Evolutionary conservation across 2,797 vertebrate genomes (phyloP).

Genomic region (Darevskia nairensis): DNA sequence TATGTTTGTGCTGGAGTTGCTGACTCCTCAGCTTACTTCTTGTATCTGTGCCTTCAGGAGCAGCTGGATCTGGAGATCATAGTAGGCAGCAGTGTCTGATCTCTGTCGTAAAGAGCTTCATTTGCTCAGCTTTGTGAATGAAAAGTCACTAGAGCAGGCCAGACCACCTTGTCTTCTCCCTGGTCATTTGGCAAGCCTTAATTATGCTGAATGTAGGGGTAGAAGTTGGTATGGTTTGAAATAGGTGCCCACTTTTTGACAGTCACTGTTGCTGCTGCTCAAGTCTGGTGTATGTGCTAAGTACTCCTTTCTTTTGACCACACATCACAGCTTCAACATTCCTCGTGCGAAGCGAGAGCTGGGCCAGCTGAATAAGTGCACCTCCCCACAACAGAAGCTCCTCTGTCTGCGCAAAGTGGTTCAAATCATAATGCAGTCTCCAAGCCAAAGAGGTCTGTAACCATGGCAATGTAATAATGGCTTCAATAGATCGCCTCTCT

Average conservation of each 20-base stretch:
- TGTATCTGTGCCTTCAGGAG: not conserved
- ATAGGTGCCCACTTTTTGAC: not conserved
- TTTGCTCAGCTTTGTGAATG: not conserved
- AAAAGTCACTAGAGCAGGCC: not conserved
- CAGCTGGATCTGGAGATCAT: not conserved
- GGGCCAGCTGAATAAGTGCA: slow-evolving; percentile 91
- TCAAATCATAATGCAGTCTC: slow-evolving; percentile 88
- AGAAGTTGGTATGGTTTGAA: not conserved
- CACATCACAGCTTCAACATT: slow-evolving; percentile 88
- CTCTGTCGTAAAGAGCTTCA: not conserved
- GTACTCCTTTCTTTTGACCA: not conserved
- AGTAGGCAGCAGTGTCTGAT: not conserved
- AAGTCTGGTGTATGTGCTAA: not conserved
- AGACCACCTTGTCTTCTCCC: not conserved
- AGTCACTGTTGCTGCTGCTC: not conserved
- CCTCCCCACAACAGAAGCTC: slow-evolving; percentile 94
- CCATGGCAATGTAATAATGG: not conserved
- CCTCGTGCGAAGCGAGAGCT: slow-evolving; percentile 92
- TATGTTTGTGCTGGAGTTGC: not conserved
- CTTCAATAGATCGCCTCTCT: not conserved
- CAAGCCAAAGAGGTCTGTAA: slow-evolving; percentile 86
- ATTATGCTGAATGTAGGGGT: not conserved
- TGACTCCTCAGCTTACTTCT: not conserved
- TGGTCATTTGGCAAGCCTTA: not conserved
- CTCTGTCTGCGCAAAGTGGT: slow-evolving; percentile 89